Evolutionary conservation across 2,888 invertebrate genomes (phyloP).

Genomic region (Dysmachus trigonus): DNA sequence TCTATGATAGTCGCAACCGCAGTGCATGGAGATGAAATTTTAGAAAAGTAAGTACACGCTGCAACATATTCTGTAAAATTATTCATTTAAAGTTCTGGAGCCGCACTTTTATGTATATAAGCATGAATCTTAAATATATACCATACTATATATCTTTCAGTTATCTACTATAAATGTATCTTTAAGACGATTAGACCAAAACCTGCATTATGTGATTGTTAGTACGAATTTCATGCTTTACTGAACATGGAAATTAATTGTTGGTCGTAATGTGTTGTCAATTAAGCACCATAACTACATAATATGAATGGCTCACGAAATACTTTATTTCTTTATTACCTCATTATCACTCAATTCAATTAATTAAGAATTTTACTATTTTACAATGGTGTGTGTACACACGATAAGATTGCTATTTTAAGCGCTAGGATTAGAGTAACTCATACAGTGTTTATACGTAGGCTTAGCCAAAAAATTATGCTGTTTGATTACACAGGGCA

Average conservation of each 20-base stretch:
- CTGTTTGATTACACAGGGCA: too few species aligned
- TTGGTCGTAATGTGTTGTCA: not conserved
- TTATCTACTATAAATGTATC: not conserved
- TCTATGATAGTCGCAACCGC: not conserved
- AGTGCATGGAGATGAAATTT: not conserved
- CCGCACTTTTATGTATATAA: too few species aligned
- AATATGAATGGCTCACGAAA: not conserved
- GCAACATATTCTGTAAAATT: not conserved
- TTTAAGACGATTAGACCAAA: not conserved
- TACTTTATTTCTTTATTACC: not conserved
- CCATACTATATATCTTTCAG: not conserved
- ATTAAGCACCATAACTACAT: not conserved
- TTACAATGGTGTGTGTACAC: too few species aligned
- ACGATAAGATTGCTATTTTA: too few species aligned
- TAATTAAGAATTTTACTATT: too few species aligned
- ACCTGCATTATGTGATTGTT: not conserved
- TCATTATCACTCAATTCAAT: too few species aligned
- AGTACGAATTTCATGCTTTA: not conserved
- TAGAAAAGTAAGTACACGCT: not conserved
- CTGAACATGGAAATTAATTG: not conserved
- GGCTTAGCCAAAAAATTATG: too few species aligned
- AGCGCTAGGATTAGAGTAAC: too few species aligned
- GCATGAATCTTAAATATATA: not conserved
- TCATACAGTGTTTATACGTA: too few species aligned
- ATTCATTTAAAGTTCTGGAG: not conserved